Conservation (phyloP, 2,113 vertebrate genomes). For the Antennarius striatus region DNA sequence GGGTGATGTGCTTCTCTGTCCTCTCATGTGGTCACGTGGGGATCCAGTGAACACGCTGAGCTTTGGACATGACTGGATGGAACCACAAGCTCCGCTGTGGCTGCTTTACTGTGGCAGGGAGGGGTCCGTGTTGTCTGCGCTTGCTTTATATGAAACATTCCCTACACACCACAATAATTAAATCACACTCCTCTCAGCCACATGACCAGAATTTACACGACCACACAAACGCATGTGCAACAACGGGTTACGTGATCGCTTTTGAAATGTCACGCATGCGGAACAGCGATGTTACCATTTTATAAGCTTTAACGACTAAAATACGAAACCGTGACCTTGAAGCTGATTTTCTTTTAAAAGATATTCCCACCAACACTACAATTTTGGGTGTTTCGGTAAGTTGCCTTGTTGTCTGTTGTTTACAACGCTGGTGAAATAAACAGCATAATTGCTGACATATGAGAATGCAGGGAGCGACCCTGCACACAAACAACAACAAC, state of each 20-base stretch:
- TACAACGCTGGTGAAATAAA: no score
- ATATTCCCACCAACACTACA: neutral
- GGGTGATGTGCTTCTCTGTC: slow-evolving; percentile 26
- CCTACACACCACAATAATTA: slow-evolving; percentile 50
- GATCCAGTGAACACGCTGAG: slow-evolving; percentile 46
- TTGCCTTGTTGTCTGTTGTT: neutral
- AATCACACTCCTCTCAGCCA: slow-evolving; percentile 42
- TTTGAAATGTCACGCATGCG: slow-evolving; percentile 27
- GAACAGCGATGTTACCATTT: slow-evolving; percentile 26
- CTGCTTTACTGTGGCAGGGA: slow-evolving; percentile 47
- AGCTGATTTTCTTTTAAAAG: slow-evolving; percentile 15
- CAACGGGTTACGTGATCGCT: slow-evolving; percentile 28
- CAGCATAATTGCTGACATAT: neutral
- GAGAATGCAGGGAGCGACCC: neutral
- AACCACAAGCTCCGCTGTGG: slow-evolving; percentile 29
- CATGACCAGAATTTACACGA: slow-evolving; percentile 37
- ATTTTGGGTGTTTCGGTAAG: neutral
- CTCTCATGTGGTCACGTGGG: slow-evolving; percentile 20
- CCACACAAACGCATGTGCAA: slow-evolving; percentile 8
- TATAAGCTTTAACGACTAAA: slow-evolving; percentile 26
- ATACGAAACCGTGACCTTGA: slow-evolving; percentile 1
- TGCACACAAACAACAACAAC: no score
- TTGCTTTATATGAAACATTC: slow-evolving; percentile 57
- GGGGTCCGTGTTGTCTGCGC: slow-evolving; percentile 53
- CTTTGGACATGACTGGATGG: slow-evolving; percentile 19